phyloP scores from a whole-genome alignment of 2,113 vertebrate species.

The Pholis gunnellus region DNA sequence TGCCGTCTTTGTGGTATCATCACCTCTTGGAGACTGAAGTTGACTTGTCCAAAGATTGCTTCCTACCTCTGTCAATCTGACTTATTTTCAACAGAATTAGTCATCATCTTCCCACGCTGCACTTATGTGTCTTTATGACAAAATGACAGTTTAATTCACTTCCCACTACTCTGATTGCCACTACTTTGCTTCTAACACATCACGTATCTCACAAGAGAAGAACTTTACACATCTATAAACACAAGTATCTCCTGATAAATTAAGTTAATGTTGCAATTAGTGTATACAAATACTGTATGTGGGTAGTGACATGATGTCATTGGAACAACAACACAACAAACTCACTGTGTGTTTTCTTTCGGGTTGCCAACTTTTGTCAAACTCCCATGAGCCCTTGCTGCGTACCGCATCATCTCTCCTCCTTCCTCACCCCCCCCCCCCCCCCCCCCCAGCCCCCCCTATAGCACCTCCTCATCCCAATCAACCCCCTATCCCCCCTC shows the following conservation, averaged over 20 bases:
- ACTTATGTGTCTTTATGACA: conserved; percentile 31
- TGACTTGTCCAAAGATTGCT: conserved; percentile 52
- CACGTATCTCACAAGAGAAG: background rate
- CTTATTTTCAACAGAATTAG: conserved; percentile 34
- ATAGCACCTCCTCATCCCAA: conserved; percentile 66
- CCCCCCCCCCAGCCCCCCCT: background rate
- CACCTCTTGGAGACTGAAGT: conserved; percentile 49
- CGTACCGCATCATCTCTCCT: conserved; percentile 1
- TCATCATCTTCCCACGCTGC: conserved; percentile 44
- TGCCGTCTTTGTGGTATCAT: conserved; percentile 54
- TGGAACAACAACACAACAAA: background rate
- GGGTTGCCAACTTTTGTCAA: conserved; percentile 49
- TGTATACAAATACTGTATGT: background rate
- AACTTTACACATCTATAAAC: conserved; percentile 3
- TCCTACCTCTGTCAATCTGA: conserved; percentile 52
- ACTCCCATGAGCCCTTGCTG: conserved; percentile 36
- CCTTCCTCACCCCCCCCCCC: conserved; percentile 5
- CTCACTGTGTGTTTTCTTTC: conserved; percentile 8
- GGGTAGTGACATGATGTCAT: background rate
- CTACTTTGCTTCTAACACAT: background rate
- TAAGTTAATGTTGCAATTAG: background rate
- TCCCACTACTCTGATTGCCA: conserved; percentile 42
- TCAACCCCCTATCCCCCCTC: conserved; percentile 37
- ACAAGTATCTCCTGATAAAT: background rate
- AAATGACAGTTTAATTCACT: conserved; percentile 67